Evolutionary conservation across 2,797 vertebrate species (phyloP).

Genomic region (Danio aesculapii): DNA sequence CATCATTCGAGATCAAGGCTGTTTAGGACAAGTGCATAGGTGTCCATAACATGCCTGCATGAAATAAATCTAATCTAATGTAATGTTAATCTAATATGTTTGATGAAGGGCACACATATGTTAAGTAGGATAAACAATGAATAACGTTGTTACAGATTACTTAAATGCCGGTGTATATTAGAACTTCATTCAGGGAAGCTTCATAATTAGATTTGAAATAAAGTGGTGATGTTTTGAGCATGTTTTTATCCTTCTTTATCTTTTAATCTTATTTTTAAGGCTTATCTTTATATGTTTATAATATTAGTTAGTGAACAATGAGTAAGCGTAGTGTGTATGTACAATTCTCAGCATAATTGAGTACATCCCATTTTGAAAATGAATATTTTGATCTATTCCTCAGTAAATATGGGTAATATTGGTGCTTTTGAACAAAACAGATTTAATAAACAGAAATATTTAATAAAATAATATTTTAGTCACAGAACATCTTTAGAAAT

Average conservation of each 20-base stretch:
- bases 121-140: neutral
- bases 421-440: too few relatives aligned
- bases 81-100: neutral
- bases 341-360: too few relatives aligned
- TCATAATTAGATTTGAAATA: neutral
- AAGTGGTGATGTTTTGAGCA: neutral
- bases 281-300: neutral
- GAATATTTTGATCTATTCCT: too few relatives aligned
- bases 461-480: too few relatives aligned
- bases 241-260: neutral
- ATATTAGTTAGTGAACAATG: neutral
- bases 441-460: too few relatives aligned
- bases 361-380: too few relatives aligned
- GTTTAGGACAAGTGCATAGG: constrained; percentile 45
- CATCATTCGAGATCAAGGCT: constrained; percentile 30
- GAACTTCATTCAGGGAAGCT: neutral
- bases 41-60: constrained; percentile 48
- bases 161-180: neutral
- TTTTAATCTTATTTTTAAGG: too few relatives aligned
- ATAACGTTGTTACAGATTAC: neutral
- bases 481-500: too few relatives aligned
- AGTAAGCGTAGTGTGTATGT: neutral
- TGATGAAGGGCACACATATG: neutral
- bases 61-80: constrained; percentile 31
- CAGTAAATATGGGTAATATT: too few relatives aligned